Conservation (phyloP, 2,888 invertebrate species). For the Brachyopa scutellaris region DNA sequence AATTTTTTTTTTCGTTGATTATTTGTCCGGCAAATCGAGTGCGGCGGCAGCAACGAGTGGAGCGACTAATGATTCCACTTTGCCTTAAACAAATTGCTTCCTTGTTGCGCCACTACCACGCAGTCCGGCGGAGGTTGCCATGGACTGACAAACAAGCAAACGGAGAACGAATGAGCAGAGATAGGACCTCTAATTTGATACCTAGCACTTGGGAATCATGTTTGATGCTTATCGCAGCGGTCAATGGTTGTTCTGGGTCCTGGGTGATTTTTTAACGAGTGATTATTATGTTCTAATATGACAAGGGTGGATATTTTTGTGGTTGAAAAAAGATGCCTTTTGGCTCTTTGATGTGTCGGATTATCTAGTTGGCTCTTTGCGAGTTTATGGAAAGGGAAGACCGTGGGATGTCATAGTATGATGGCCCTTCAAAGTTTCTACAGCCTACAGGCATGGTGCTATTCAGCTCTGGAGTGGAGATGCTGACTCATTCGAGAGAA, state of each 20-base stretch:
- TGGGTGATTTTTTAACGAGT: constrained; percentile 71
- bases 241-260: constrained; percentile 68
- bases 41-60: constrained; percentile 42
- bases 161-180: constrained; percentile 40
- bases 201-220: constrained; percentile 70
- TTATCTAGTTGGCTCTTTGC: constrained; percentile 6
- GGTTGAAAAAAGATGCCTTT: constrained; percentile 23
- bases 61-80: constrained; percentile 71
- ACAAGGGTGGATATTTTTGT: constrained; percentile 65
- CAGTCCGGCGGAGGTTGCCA: constrained; percentile 31
- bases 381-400: too few species aligned
- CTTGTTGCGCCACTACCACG: constrained; percentile 57
- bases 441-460: too few species aligned
- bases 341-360: constrained; percentile 2
- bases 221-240: constrained; percentile 67
- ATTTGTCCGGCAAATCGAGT: constrained; percentile 35
- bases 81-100: constrained; percentile 70
- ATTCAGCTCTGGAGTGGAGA: too few species aligned
- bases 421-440: too few species aligned
- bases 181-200: constrained; percentile 72
- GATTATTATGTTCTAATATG: constrained; percentile 73
- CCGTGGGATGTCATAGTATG: too few species aligned
- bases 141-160: constrained; percentile 48
- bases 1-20: constrained; percentile 49
- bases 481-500: too few species aligned